Base-by-base conservation (phyloP, 2,888 invertebrate species). In the Spatulosminthurus flaviceps region DNA sequence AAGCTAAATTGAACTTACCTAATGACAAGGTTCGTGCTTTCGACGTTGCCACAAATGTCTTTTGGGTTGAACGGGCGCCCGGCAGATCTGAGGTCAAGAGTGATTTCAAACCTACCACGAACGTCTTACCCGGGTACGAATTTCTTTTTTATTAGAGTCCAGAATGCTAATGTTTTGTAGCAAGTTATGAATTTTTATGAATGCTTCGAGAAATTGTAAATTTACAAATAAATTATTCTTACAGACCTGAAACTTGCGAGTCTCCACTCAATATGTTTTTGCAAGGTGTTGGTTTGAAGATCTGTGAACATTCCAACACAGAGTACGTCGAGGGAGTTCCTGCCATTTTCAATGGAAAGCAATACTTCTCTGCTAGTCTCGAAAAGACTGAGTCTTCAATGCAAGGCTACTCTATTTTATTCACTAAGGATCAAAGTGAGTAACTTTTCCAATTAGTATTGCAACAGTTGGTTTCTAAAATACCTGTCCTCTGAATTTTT, bases 21-120 rank as follows among this genome's bases (percentile, higher is more conserved):
- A 90, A 94, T 69, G 92, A 93, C 78, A 93, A 93, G 84, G 93
- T 95, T 85, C 94, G 96, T 86, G 88, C 97, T 0, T 87, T 96
- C 21, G 92, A 92, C 21, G 89, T 93, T 1, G 91, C 87, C 87
- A 83, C 88, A 87, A 82, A 88, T 86, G 87, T 88, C 81, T 81
- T 81, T 64, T 83, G 85, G 79, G 29, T 72, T 28, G 7, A 24
- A 42, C 28, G 26, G 7, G 7, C 34, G 9, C 72, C 71, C 0
- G 42, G 64, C 11, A 1, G n/a, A 22, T 22, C 26, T 29, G 71
- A 78, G 41, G n/a, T 19, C 5, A 66, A 66, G 42, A 42, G 9
- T 24, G 61, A 70, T 24, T 71, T 72, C 26, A 28, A 61, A 24
- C 61, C 51, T 11, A 21, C 41, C 22, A 19, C 61, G 16, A 41